phyloP scores from a whole-genome alignment of 2,113 vertebrate genomes.

The Amblyornis subalaris region DNA sequence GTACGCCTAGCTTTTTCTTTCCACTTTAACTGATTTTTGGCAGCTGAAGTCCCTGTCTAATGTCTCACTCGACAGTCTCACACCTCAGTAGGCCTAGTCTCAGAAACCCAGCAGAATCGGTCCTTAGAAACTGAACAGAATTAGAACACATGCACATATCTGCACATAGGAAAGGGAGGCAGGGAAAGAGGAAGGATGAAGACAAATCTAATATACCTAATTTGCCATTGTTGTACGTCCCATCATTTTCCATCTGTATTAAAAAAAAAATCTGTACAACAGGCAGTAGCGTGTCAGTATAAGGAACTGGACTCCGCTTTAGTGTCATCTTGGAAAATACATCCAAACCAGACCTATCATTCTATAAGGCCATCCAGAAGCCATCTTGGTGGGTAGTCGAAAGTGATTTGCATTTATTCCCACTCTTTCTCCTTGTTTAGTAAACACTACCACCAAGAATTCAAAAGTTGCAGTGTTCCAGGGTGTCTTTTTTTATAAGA shows the following conservation, averaged over 20 bases:
- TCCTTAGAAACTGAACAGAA: background rate
- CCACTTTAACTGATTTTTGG: background rate
- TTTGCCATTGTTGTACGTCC: constrained; percentile 54
- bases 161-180: background rate
- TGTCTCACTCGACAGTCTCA: background rate
- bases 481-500: background rate
- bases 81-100: background rate
- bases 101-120: background rate
- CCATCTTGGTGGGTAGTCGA: background rate
- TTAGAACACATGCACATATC: background rate
- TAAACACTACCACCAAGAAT: background rate
- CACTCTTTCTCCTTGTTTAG: background rate
- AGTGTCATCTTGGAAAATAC: background rate
- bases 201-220: background rate
- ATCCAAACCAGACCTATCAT: background rate
- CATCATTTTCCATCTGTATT: constrained; percentile 51
- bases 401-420: background rate
- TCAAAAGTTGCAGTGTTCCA: background rate
- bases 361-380: background rate
- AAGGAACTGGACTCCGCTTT: background rate
- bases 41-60: background rate
- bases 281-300: constrained; percentile 10
- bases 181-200: background rate
- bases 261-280: constrained; percentile 34
- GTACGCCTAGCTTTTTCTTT: background rate